Percentiles rank a stretch among this genome's conserved stretches.
Evolutionary conservation across 2,888 invertebrate genomes (phyloP).

Genomic region (Vesta saturnalis): DNA sequence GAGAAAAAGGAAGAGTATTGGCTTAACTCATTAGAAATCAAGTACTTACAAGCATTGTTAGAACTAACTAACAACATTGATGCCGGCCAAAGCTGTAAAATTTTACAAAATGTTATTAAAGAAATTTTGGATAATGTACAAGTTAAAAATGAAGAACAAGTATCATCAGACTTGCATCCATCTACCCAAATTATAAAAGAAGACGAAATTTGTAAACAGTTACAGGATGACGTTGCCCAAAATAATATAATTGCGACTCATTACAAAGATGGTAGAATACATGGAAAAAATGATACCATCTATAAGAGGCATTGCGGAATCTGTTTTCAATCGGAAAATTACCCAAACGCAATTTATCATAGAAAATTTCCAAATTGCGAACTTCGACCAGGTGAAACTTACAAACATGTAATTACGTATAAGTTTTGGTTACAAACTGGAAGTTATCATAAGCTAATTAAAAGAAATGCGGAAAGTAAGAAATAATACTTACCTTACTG

Average conservation of each 20-base stretch:
- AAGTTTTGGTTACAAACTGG: constrained; percentile 71
- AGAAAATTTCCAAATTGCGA: constrained; percentile 68
- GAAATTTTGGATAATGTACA: constrained; percentile 19
- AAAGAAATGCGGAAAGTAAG: constrained; percentile 37
- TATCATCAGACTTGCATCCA: neutral
- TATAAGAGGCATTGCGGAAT: constrained; percentile 84
- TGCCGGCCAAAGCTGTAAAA: neutral
- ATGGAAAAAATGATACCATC: constrained; percentile 74
- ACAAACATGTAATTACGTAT: constrained; percentile 76
- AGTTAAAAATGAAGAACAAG: constrained; percentile 14
- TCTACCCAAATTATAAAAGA: neutral
- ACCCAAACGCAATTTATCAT: constrained; percentile 86
- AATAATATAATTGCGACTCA: constrained; percentile 17
- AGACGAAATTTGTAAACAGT: neutral
- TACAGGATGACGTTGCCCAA: neutral
- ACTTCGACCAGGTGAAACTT: constrained; percentile 75
- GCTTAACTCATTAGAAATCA: constrained; percentile 23
- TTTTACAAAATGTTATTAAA: constrained; percentile 17
- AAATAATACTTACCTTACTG: constrained; percentile 66
- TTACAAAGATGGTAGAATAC: constrained; percentile 24
- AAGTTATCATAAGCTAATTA: constrained; percentile 51
- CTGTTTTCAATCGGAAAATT: constrained; percentile 90
- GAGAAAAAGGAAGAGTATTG: neutral
- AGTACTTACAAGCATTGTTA: constrained; percentile 28
- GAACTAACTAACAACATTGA: neutral